phyloP scores from a whole-genome alignment of 2,888 invertebrate genomes.

The Ommatoiulus sabulosus region DNA sequence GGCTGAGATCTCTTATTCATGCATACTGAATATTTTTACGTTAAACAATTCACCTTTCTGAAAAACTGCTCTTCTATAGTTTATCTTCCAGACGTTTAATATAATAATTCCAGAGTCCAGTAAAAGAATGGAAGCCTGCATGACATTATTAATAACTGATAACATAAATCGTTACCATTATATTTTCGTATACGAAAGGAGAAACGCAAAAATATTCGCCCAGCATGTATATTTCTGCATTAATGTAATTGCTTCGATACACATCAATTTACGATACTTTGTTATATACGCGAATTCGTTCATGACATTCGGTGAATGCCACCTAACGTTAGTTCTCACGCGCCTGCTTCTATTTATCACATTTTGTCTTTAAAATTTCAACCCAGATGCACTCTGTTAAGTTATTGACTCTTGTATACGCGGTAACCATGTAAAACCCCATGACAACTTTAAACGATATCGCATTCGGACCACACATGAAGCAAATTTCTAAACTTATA shows the following conservation, averaged over 20 bases:
- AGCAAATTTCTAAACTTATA: background rate
- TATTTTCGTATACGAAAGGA: background rate
- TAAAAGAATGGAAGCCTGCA: background rate
- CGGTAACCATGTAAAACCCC: background rate
- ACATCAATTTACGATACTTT: background rate
- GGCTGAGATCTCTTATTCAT: background rate
- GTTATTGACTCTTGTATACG: background rate
- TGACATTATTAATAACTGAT: background rate
- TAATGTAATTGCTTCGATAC: constrained; percentile 31
- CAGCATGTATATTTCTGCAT: background rate
- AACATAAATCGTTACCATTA: background rate
- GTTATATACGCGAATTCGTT: background rate
- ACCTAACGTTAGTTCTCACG: background rate
- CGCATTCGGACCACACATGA: constrained; percentile 41
- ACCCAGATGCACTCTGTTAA: background rate
- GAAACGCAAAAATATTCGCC: background rate
- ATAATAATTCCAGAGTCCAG: background rate
- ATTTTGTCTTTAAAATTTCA: background rate
- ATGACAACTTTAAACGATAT: constrained; percentile 38
- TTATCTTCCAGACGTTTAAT: background rate
- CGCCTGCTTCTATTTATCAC: background rate
- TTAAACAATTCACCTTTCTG: background rate
- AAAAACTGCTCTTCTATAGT: background rate
- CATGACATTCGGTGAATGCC: constrained; percentile 10
- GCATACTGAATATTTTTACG: background rate